Base-by-base conservation (phyloP, 1,140 invertebrate species). In the Hycleus cichorii region DNA sequence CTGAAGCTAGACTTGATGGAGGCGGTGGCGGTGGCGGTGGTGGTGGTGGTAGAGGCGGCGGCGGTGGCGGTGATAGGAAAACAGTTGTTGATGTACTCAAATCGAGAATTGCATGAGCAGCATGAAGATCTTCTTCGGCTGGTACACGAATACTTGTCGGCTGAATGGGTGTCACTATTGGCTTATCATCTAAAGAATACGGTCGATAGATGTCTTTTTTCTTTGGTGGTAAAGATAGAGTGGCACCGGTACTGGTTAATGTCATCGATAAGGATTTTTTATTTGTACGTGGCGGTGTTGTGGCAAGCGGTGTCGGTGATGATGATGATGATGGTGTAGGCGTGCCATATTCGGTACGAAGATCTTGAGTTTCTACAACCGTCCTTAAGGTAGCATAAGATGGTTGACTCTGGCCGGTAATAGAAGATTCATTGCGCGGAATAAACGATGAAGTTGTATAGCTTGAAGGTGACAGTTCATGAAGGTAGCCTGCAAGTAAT, bases 121-220 rank as follows among this genome's bases (percentile, higher is more conserved):
- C 90, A 57, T 87, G 87, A 26, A 91, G 74, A 66, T 91, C 88
- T 72, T 90, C 88, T 67, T 89, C 86, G 4, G 83, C 81, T 4
- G 86, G 80, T 53, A 78, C 80, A 43, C 86, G 79, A 39, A 85
- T 77, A 61, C 83, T 75, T 2, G 65, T 66, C 38, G 63, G 69
- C 27, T 54, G 62, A 43, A 61, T 24, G 8, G 54, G 57, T 24
- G 63, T 63, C 26, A 61, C 64, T 45, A 57, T 53, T 6, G 65
- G 60, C 74, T 76, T 85, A 70, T 84, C 83, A 60, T 88, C 88
- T 44, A 90, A 76, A 49, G 88, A 91, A 72, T 91, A 91, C 0
- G 89, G 89, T 47, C 89, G 78, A 72, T 91, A 91, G 58, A 91
- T 91, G 71, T 91, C 89, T 73, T 91, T 91, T 74, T 91, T 91